Conservation (phyloP, 37 sponge, comb jelly and placozoan species). For the Hormiphora californensis region DNA sequence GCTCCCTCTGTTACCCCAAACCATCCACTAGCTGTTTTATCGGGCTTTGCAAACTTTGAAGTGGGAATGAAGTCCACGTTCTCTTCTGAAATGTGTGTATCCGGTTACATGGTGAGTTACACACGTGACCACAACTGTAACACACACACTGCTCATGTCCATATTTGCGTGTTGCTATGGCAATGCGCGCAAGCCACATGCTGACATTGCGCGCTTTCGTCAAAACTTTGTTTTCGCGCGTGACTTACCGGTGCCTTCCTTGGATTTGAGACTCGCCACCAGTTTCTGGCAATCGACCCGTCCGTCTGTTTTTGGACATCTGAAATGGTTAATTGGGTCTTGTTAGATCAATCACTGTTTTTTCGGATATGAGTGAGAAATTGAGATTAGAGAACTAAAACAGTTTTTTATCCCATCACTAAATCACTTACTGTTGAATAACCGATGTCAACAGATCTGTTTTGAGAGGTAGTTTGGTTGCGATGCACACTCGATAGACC, state of each 20-base stretch:
- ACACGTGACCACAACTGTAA: too few species aligned
- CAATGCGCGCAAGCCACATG: background rate
- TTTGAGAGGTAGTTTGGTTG: background rate
- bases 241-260: background rate
- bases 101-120: too few species aligned
- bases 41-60: background rate
- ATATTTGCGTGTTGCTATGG: background rate
- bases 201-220: background rate
- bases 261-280: background rate
- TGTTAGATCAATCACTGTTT: background rate
- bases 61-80: background rate
- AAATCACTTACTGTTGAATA: conserved; percentile 6
- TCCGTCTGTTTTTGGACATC: background rate
- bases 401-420: too few species aligned
- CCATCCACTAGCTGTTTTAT: too few species aligned
- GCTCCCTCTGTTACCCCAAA: too few species aligned
- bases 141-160: background rate
- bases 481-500: background rate
- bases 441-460: background rate
- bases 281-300: background rate
- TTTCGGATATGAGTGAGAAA: background rate
- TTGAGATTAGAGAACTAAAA: too few species aligned
- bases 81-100: conserved; percentile 24
- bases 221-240: background rate
- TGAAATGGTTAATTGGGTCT: too few species aligned